These are phyloP conservation scores for Microchirus variegatus DNA, from an alignment of 2,797 vertebrate species.

Conservation along the genomic window DNA sequence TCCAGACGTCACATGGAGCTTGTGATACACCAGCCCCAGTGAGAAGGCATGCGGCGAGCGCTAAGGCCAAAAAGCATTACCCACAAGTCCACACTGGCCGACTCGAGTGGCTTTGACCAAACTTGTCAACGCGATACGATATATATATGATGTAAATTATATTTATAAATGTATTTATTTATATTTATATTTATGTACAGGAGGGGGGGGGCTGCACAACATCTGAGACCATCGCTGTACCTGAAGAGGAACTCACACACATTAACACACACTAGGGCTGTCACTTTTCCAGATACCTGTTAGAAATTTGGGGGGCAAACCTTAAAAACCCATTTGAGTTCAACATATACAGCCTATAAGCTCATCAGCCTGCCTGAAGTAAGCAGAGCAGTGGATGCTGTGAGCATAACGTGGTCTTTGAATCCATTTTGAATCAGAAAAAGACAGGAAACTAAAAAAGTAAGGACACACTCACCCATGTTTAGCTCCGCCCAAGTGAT, in stretches of 20 bases:
- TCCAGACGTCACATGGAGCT: constrained; percentile 72
- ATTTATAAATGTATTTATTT: not conserved
- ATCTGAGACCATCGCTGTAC: too few relatives aligned
- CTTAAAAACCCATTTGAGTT: too few relatives aligned
- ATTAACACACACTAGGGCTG: constrained; percentile 14
- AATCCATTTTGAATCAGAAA: too few relatives aligned
- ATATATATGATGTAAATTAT: not conserved
- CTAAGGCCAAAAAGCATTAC: constrained; percentile 46
- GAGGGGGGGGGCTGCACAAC: not conserved
- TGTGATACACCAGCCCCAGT: constrained; percentile 67
- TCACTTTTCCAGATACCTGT: too few relatives aligned
- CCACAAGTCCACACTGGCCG: constrained; percentile 22
- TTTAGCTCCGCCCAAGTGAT: too few relatives aligned
- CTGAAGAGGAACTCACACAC: not conserved
- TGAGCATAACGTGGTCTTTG: too few relatives aligned
- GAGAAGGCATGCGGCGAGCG: constrained; percentile 40
- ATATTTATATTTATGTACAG: not conserved
- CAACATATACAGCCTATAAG: too few relatives aligned
- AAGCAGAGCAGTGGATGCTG: too few relatives aligned
- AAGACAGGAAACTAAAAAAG: too few relatives aligned
- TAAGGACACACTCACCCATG: too few relatives aligned
- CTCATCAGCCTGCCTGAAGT: constrained; percentile 36
- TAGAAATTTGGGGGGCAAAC: too few relatives aligned
- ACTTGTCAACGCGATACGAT: constrained; percentile 44
- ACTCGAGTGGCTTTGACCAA: constrained; percentile 44